Conservation (phyloP, 2,113 vertebrate genomes). For the Uria lomvia region DNA sequence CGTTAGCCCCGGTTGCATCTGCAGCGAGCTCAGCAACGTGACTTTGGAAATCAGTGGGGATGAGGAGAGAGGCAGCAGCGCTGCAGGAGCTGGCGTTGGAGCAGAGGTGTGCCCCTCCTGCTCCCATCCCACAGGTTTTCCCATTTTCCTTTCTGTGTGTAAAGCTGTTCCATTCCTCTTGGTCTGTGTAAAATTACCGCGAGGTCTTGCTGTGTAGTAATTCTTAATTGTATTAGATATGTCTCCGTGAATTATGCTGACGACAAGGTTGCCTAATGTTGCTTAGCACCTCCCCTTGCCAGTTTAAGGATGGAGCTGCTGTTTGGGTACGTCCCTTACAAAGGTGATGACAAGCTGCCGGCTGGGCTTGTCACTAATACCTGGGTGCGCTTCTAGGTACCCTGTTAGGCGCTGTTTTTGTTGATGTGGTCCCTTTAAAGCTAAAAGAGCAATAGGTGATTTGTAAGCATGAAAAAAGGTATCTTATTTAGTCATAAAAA, state of each 20-base stretch:
- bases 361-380: too few relatives aligned
- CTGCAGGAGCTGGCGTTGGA: neutral
- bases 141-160: fast-evolving
- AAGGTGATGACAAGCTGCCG: neutral
- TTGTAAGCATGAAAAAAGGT: neutral
- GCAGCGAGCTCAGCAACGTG: too few relatives aligned
- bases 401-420: neutral
- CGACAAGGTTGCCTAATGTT: neutral
- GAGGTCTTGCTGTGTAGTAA: neutral
- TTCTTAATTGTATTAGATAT: fast-evolving
- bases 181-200: too few relatives aligned
- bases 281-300: too few relatives aligned
- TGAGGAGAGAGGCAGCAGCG: neutral
- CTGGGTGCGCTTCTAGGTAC: neutral
- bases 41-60: neutral
- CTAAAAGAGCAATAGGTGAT: neutral
- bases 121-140: too few relatives aligned
- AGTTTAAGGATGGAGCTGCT: fast-evolving
- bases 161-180: fast-evolving
- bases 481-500: neutral
- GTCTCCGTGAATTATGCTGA: neutral
- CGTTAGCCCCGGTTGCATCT: neutral
- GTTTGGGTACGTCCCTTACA: fast-evolving
- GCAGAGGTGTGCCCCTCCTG: fast-evolving
- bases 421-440: neutral